phyloP scores from a whole-genome alignment of 1,140 invertebrate species.

The Tetramorium alpestre region DNA sequence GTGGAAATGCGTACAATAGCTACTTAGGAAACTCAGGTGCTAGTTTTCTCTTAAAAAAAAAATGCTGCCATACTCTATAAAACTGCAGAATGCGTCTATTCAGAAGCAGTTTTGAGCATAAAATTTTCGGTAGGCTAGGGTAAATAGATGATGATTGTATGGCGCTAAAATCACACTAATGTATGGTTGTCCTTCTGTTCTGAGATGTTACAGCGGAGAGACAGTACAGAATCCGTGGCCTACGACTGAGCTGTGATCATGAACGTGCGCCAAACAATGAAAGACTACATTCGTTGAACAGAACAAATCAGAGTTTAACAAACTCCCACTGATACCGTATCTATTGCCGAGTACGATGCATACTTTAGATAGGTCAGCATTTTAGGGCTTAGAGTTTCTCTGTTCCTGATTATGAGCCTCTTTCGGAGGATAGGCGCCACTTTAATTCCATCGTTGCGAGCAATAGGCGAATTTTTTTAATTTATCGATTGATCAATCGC shows the following conservation, averaged over 20 bases:
- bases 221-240: constrained; percentile 86
- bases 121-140: constrained; percentile 80
- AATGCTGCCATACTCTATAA: constrained; percentile 73
- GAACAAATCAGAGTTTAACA: constrained; percentile 83
- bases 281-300: constrained; percentile 85
- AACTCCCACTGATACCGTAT: constrained; percentile 82
- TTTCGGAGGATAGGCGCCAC: background rate
- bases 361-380: constrained; percentile 85
- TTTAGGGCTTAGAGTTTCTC: constrained; percentile 81
- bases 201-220: constrained; percentile 86
- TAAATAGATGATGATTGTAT: constrained; percentile 76
- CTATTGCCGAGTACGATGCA: constrained; percentile 80
- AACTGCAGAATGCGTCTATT: constrained; percentile 66
- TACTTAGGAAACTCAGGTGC: constrained; percentile 74
- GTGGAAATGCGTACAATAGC: constrained; percentile 71
- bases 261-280: constrained; percentile 85
- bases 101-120: constrained; percentile 69
- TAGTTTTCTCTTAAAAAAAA: constrained; percentile 73
- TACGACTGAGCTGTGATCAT: constrained; percentile 86
- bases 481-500: too few species aligned
- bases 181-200: constrained; percentile 86
- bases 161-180: constrained; percentile 85
- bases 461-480: too few species aligned
- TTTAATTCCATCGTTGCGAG: background rate
- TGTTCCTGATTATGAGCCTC: constrained; percentile 81